Evolutionary conservation across 2,797 vertebrate genomes (phyloP), one percentile per base, ranked within the genome.

Genomic region (Crypturellus tataupa): DNA sequence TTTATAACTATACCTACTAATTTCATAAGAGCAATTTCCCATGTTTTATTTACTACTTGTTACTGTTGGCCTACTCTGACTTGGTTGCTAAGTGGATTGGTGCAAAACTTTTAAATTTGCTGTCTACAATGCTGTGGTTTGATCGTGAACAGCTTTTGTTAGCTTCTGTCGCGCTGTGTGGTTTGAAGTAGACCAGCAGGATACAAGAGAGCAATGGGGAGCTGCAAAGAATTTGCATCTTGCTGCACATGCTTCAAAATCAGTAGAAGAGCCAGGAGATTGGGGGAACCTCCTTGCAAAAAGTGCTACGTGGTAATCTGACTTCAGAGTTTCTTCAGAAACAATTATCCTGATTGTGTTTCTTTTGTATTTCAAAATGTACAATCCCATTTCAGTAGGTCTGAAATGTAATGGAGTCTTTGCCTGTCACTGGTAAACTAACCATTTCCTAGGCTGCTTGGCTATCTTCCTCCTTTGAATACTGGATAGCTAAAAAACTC

Each of bases 171-270:
- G 15, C 2, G 4, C 42, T 81, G 39, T 75, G 88, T 95, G 95
- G 85, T 95, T 90, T 92, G 71, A 56, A 84, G 56, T 80, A 2
- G 85, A 67, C 75, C 40, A 4, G 83, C 95, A 95, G 95, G 95
- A 96, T 96, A n/a, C n/a, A 89, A 59, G 85, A 94, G 91, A 96
- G 96, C 93, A 96, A 95, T 37, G 0, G 3, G 55, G 90, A 94
- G 87, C 90, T 70, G 80, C 70, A 90, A 37, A 81, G 83, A 75
- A 60, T 94, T 94, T 91, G 72, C 90, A 94, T 94, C 91, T 94
- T 35, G 0, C 85, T 96, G 93, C 80, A 40, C 93, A 81, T 88
- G 87, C 83, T 87, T 94, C 63, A 82, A 65, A 94, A 64, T 70
- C 94, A 87, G 90, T 83, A 94, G 85, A 94, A 70, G 33, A 96